Base-by-base conservation (phyloP, 2,888 invertebrate species). In the Siphonodentalium dalli region DNA sequence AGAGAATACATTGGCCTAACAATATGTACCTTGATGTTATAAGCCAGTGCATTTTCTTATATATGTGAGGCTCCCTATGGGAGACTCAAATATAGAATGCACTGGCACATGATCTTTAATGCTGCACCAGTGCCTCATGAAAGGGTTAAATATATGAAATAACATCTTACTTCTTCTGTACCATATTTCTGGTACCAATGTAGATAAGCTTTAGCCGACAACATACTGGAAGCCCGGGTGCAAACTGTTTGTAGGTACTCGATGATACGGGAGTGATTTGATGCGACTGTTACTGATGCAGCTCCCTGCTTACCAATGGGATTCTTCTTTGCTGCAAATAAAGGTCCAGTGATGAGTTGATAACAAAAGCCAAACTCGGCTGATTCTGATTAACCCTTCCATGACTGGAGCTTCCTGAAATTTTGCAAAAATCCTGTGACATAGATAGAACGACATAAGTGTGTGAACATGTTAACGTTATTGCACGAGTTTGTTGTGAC, bases 171-270 rank as follows among this genome's bases (percentile, higher is more conserved):
- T 59, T 63, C 31, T 18, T 58, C 54, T 8, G 66, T 65, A 1
- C 73, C 74, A 63, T 79, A 68, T 49, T 69, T 72, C 61, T 67
- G 65, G 56, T 79, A 80, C 80, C 80, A 80, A 54, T 80, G 80
- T 28, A 79, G 60, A 55, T 76, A 80, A 5, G 79, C 80, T 11
- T 68, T 65, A 9, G 69, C 70, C 26, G 63, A 57, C 49, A 68
- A 72, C 71, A 74, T 79, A 29, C 63, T 58, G 63, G 61, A 59
- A 40, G 80, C 69, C 55, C 67, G 70, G 11, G 61, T 41, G 37
- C 66, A 39, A 13, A 76, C 63, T 8, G 51, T 60, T 26, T 69
- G 66, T 3, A 78, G 54, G 44, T 68, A 68, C 26, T 75, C 70
- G 2, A 67, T 53, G 9, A 77, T 58, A 33, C 66, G 65, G 20